Base-by-base conservation (phyloP, 2,113 vertebrate species). In the Macroglossus sobrinus region DNA sequence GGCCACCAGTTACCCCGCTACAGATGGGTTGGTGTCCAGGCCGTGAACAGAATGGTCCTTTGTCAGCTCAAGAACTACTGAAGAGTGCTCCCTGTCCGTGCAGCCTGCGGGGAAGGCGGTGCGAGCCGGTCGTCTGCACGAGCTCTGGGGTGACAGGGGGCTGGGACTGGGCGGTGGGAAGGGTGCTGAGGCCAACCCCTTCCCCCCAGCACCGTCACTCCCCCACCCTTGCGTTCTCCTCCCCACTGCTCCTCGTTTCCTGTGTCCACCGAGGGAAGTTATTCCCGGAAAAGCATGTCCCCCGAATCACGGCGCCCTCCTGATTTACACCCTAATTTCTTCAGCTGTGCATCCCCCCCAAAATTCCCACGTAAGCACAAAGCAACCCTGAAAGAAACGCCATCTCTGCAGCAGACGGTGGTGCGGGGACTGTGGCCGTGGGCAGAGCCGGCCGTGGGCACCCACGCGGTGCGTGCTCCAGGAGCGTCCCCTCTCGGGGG, bases 381-480 rank as follows among this genome's bases (percentile, higher is more conserved):
- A 80, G 75, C 53, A 33, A 64, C 64, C 59, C 69, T n/a, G 57
- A 13, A 57, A 30, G 64, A 75, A 30, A 87, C 80, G 43, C 40
- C 26, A 0, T 16, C 12, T 79, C 69, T 93, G 63, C 84, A 59
- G 22, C 38, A 57, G 40, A 47, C n/a, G 35, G 66, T 10, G 76
- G 69, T n/a, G 45, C 38, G 22, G 7, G 3, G 4, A 53, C 16
- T 28, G 18, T 40, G 5, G 24, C 18, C 6, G 74, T 13, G 0
- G 0, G 76, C 35, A 69, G 69, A 33, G 47, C 3, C 0, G 55
- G 30, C 74, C 12, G 7, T 13, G 22, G 88, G 35, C 0, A 2
- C 12, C 80, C 19, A 11, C 0, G 1, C 0, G 1, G 21, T 0
- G n/a, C 0, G 9, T 19, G 13, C 16, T 18, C 2, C 24, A 92